phyloP scores from a whole-genome alignment of 2,797 vertebrate genomes.

The Anas georgica region DNA sequence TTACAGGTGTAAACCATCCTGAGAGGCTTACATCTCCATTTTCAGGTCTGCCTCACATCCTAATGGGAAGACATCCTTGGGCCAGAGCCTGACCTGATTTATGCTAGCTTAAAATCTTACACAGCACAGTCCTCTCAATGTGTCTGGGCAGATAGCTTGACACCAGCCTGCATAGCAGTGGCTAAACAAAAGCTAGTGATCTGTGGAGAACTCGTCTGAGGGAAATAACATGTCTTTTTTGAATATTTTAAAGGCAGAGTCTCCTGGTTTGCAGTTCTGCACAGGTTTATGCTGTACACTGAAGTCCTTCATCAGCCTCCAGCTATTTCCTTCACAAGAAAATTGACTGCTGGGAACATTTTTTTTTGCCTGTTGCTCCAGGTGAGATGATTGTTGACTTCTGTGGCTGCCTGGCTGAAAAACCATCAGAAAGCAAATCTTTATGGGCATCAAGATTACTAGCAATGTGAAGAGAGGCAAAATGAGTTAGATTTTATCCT shows the following conservation, averaged over 20 bases:
- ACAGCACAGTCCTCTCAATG: neutral
- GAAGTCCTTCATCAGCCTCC: neutral
- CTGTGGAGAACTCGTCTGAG: neutral
- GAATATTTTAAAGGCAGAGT: neutral
- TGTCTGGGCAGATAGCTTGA: neutral
- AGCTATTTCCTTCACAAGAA: neutral
- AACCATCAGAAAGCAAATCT: neutral
- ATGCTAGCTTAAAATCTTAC: neutral
- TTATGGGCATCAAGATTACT: neutral
- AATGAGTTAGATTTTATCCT: neutral
- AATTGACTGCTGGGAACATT: neutral
- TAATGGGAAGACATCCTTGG: neutral
- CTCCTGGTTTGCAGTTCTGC: neutral
- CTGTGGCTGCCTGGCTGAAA: neutral
- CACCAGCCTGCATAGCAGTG: neutral
- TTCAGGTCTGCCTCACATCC: neutral
- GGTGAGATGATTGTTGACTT: neutral
- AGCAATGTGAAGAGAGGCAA: neutral
- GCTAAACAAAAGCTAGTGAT: neutral
- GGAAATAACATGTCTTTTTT: fast-evolving
- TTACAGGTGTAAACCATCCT: neutral
- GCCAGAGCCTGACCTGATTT: neutral
- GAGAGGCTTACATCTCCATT: neutral
- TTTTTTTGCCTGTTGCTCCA: neutral
- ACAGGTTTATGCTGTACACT: neutral